These are phyloP conservation scores for Philypnodon macrostomus DNA, from an alignment of 2,797 vertebrate species.

Conservation along the genomic window DNA sequence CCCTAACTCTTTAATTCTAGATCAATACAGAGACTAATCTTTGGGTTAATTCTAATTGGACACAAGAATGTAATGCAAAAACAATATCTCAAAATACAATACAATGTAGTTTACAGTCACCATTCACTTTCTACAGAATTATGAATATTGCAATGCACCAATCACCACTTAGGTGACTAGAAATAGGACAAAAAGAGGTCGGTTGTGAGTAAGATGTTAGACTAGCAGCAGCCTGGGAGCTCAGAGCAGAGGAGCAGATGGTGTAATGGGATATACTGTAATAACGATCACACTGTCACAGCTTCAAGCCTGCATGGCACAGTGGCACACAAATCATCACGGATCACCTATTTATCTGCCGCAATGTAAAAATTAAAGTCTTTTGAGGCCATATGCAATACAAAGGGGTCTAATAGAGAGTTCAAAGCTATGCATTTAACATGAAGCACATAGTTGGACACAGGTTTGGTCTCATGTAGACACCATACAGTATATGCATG, in stretches of 20 bases:
- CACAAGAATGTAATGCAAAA: too few species aligned
- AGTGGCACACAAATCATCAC: constrained; percentile 36
- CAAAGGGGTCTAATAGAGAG: constrained; percentile 12
- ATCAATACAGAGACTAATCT: too few species aligned
- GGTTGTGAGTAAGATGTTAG: constrained; percentile 30
- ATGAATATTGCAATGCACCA: constrained; percentile 1
- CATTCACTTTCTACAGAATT: too few species aligned
- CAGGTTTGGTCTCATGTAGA: constrained; percentile 19
- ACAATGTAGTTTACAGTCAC: too few species aligned
- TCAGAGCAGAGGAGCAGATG: constrained; percentile 54
- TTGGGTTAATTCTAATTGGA: too few species aligned
- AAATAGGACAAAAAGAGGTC: neutral
- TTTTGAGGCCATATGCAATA: constrained; percentile 11
- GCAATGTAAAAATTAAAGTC: constrained; percentile 26
- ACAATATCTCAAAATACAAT: too few species aligned
- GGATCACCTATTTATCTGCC: constrained; percentile 20
- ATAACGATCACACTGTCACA: constrained; percentile 43
- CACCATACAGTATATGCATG: constrained; percentile 14
- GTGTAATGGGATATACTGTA: constrained; percentile 51
- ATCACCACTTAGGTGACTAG: neutral
- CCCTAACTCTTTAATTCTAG: too few species aligned
- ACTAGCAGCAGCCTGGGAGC: constrained; percentile 21
- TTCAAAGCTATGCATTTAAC: constrained; percentile 60
- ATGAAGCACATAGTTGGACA: constrained; percentile 26
- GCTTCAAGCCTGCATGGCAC: constrained; percentile 40